Evolutionary conservation across 2,888 invertebrate species (phyloP).

Genomic region (Theretra japonica): DNA sequence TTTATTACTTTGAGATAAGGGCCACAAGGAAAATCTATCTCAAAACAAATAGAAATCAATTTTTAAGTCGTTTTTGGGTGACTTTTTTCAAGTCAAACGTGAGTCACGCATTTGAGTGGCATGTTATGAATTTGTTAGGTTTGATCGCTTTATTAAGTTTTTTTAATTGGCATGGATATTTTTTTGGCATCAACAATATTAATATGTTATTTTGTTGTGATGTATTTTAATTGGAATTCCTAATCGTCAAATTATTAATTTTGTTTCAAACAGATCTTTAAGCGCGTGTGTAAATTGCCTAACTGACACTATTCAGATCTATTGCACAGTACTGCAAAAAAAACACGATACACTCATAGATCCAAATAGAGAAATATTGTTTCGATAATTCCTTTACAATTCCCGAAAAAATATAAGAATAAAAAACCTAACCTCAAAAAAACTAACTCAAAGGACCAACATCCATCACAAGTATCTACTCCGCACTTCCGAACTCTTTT

Average conservation of each 20-base stretch:
- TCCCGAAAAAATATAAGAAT: neutral
- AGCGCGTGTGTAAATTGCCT: too few relatives aligned
- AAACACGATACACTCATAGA: too few relatives aligned
- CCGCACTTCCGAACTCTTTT: slow-evolving; percentile 11
- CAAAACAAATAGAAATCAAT: slow-evolving; percentile 27
- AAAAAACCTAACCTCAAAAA: slow-evolving; percentile 7
- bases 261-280: too few relatives aligned
- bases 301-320: too few relatives aligned
- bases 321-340: too few relatives aligned
- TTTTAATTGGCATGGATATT: slow-evolving; percentile 15
- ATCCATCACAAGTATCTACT: slow-evolving; percentile 8
- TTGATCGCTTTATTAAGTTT: slow-evolving; percentile 19
- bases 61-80: slow-evolving; percentile 27
- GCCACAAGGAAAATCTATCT: neutral
- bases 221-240: too few relatives aligned
- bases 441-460: slow-evolving; percentile 1
- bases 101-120: slow-evolving; percentile 20
- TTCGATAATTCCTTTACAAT: neutral
- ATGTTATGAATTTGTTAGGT: slow-evolving; percentile 5
- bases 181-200: too few relatives aligned
- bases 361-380: neutral
- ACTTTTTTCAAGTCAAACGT: slow-evolving; percentile 23
- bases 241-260: too few relatives aligned
- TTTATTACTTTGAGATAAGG: neutral
- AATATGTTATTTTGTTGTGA: too few relatives aligned